These are phyloP conservation scores for Acanthornis magna DNA, from an alignment of 2,797 vertebrate species.

Conservation along the genomic window DNA sequence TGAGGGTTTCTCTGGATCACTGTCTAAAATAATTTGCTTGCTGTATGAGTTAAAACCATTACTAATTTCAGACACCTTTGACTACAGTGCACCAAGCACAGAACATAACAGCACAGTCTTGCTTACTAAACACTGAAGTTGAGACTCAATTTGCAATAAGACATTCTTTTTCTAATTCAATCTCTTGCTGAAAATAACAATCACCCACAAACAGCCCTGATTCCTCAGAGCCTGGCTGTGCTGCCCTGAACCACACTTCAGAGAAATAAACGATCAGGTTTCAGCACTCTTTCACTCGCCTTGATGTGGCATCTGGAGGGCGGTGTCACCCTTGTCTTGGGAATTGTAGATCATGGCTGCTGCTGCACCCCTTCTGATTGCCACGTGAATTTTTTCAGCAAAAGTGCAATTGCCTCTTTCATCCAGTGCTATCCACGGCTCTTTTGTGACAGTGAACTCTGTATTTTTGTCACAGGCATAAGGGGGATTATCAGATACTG, in stretches of 20 bases:
- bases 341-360: slow-evolving; percentile 87
- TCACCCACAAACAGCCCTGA: background rate
- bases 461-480: slow-evolving; percentile 77
- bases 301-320: slow-evolving; percentile 75
- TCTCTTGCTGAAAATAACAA: background rate
- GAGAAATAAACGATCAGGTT: background rate
- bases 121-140: background rate
- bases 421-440: slow-evolving; percentile 86
- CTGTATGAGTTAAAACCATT: background rate
- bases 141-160: background rate
- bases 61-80: background rate
- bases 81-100: background rate
- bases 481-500: slow-evolving; percentile 65
- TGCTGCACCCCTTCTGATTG: slow-evolving; percentile 73
- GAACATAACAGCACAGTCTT: fast-evolving
- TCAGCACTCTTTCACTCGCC: slow-evolving; percentile 68
- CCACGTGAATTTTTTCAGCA: slow-evolving; percentile 85
- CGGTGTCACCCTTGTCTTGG: slow-evolving; percentile 70
- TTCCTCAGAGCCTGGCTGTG: background rate
- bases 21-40: background rate
- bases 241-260: background rate
- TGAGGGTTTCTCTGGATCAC: background rate
- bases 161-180: background rate
- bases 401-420: slow-evolving; percentile 86
- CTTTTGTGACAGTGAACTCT: slow-evolving; percentile 54